Conservation (phyloP, 2,113 vertebrate species). For the Hypanus sabinus region DNA sequence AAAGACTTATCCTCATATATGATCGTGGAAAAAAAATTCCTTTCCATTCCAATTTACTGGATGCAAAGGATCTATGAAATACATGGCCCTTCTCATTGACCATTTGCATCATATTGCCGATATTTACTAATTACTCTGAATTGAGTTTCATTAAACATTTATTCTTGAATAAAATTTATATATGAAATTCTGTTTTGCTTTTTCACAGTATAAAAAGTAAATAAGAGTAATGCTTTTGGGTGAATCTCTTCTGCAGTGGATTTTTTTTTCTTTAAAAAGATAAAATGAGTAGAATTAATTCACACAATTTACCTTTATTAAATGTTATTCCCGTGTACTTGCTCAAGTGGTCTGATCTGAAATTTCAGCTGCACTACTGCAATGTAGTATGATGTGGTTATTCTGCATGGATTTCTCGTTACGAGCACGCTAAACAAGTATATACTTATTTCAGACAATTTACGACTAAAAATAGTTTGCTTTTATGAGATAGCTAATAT, state of each 20-base stretch:
- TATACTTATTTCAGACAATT: neutral
- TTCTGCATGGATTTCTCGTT: neutral
- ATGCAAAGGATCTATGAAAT: slow-evolving; percentile 41
- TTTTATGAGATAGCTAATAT: too few relatives aligned
- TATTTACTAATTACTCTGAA: slow-evolving; percentile 44
- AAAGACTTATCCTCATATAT: slow-evolving; percentile 43
- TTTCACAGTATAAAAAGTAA: neutral
- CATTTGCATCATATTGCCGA: slow-evolving; percentile 41
- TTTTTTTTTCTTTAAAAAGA: neutral
- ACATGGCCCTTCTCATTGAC: neutral
- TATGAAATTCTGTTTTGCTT: neutral
- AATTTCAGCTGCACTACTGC: neutral
- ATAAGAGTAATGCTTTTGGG: neutral
- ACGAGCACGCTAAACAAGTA: too few relatives aligned
- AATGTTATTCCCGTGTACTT: neutral
- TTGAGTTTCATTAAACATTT: slow-evolving; percentile 39
- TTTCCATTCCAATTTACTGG: slow-evolving; percentile 35
- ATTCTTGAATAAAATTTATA: neutral
- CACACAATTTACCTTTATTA: neutral
- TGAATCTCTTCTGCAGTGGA: neutral
- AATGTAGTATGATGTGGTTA: neutral
- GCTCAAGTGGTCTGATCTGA: neutral
- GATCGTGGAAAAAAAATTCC: slow-evolving; percentile 18
- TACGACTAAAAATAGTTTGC: neutral
- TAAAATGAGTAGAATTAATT: neutral